These are phyloP conservation scores for Recurvirostra avosetta DNA, from an alignment of 2,113 vertebrate genomes.

Conservation along the genomic window DNA sequence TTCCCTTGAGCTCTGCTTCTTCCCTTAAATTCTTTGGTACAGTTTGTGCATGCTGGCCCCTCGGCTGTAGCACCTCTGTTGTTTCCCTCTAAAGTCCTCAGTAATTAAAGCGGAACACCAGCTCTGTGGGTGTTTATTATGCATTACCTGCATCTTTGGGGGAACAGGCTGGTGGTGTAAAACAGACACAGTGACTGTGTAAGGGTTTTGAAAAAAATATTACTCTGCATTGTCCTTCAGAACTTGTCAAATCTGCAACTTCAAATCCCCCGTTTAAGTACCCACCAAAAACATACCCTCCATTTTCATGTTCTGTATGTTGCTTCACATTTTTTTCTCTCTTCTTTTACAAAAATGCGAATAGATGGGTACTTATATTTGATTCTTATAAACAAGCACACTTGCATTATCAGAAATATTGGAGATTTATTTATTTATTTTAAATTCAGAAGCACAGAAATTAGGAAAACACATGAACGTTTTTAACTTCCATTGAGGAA, in stretches of 20 bases:
- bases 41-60: neutral
- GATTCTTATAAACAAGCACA: neutral
- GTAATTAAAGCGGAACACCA: neutral
- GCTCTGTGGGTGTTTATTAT: neutral
- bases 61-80: neutral
- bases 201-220: neutral
- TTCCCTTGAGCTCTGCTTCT: neutral
- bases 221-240: neutral
- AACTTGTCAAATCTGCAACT: neutral
- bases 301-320: neutral
- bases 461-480: neutral
- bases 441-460: neutral
- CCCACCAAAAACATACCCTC: neutral
- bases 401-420: neutral
- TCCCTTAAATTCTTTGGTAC: neutral
- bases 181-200: neutral
- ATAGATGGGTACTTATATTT: neutral
- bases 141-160: neutral
- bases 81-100: neutral
- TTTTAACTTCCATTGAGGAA: neutral
- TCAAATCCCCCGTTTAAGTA: neutral
- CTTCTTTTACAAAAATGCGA: neutral
- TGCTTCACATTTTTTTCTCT: neutral
- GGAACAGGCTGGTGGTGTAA: neutral
- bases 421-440: neutral